Evolutionary conservation across 2,113 vertebrate species (phyloP), one percentile per base, ranked within the genome.

Genomic region (Tenrec ecaudatus): DNA sequence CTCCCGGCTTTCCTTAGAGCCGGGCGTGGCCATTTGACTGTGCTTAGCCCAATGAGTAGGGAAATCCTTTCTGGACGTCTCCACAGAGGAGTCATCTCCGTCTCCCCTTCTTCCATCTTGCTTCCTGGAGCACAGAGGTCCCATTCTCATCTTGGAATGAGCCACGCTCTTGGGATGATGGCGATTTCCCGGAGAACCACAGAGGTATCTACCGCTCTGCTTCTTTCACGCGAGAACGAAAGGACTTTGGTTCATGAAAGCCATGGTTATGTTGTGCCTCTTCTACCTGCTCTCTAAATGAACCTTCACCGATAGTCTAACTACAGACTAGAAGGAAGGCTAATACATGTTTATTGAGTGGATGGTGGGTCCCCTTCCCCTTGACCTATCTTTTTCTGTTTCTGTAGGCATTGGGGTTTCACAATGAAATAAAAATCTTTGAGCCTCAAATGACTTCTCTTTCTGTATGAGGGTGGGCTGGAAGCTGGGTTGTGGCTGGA

Each of bases 321-420:
- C 31, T 88, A 66, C 2, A 19, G 40, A 66, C 60, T 60, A 66
- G 80, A 82, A 53, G 31, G 43, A 83, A 94, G 64, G 69, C 68
- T 71, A 83, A 62, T 69, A 58, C 62, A 66, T 60, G 17, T 77
- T 83, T 25, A 8, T 36, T 89, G 84, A 87, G 43, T 89, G 78
- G 77, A 85, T 53, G 25, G 25, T 23, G 27, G 31, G n/a, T 84
- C 27, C 25, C 66, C 47, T 29, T 27, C 60, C 82, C 9, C 0
- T 31, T 85, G 68, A 16, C 1, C 7, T 77, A 6, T 82, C 86
- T 66, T 69, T 73, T 57, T 58, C n/a, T 58, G 27, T 90, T 62
- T 91, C 86, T 91, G 60, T 62, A 93, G 86, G 60, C 85, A 43
- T 12, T 77, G 64, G 47, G n/a, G 89, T 85, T 95, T 94, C 88